Evolutionary conservation across 2,113 vertebrate genomes (phyloP).

Genomic region (Piaya cayana): DNA sequence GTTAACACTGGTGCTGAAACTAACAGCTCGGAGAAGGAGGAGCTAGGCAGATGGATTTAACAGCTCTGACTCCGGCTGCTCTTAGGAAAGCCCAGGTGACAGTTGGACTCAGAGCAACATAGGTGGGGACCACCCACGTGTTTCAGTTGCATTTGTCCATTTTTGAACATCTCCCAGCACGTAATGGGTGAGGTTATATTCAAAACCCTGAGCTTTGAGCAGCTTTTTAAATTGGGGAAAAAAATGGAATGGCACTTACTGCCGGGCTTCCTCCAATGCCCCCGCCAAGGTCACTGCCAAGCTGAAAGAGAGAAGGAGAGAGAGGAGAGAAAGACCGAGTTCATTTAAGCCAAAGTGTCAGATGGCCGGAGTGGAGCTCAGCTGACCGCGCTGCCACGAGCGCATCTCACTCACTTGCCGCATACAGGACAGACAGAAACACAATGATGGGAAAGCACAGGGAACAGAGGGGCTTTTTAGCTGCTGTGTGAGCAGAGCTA

Average conservation of each 20-base stretch:
- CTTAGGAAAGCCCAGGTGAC: constrained; percentile 20
- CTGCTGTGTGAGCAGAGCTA: background rate
- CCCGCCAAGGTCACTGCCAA: constrained; percentile 99
- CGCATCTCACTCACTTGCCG: background rate
- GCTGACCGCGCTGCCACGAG: background rate
- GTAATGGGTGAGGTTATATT: background rate
- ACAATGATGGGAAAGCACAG: constrained; percentile 6
- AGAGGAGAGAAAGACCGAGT: constrained; percentile 77
- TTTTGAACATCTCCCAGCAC: constrained; percentile 1
- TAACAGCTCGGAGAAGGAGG: constrained; percentile 14
- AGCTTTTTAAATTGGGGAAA: constrained; percentile 47
- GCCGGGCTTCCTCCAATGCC: constrained; percentile 99
- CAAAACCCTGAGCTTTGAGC: constrained; percentile 35
- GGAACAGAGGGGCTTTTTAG: constrained; percentile 6
- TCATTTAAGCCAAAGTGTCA: constrained; percentile 73
- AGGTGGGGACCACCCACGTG: background rate
- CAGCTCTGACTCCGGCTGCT: background rate
- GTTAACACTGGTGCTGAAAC: background rate
- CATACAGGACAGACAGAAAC: background rate
- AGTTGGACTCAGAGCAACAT: background rate
- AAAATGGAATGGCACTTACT: constrained; percentile 89
- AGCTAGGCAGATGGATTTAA: background rate
- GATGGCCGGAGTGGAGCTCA: constrained; percentile 7
- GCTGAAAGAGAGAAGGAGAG: constrained; percentile 88
- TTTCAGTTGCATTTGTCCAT: background rate